These are phyloP conservation scores for Drosophila flavopinicola DNA, from an alignment of 2,888 invertebrate species.

Conservation along the genomic window DNA sequence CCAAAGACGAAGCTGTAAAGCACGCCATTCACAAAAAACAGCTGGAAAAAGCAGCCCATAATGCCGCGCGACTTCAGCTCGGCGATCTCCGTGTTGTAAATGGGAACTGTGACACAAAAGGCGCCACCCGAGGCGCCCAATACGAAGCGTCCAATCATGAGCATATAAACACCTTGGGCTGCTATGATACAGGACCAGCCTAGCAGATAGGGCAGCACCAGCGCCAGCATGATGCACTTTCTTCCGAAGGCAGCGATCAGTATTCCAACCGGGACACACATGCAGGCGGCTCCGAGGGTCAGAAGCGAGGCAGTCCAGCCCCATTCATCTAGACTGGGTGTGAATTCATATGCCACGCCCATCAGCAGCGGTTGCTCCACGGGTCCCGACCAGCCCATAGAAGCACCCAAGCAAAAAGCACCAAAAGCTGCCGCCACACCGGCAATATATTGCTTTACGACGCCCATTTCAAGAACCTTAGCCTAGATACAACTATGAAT, in stretches of 20 bases:
- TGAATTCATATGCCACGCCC: conserved; percentile 79
- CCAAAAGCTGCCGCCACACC: conserved; percentile 49
- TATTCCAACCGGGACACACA: conserved; percentile 89
- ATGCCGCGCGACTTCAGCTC: conserved; percentile 91
- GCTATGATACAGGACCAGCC: conserved; percentile 90
- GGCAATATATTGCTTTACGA: conserved; percentile 49
- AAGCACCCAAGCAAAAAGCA: conserved; percentile 53
- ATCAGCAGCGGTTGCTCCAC: conserved; percentile 7
- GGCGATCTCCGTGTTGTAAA: conserved; percentile 93
- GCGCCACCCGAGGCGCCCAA: conserved; percentile 86
- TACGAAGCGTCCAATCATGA: conserved; percentile 66
- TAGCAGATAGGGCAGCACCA: conserved; percentile 86
- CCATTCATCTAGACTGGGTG: conserved; percentile 85
- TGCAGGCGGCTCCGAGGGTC: conserved; percentile 88
- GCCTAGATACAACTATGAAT: too few relatives aligned
- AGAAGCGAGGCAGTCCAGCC: conserved; percentile 89
- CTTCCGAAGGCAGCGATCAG: conserved; percentile 88
- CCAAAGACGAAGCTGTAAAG: conserved; percentile 89
- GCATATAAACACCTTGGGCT: conserved; percentile 86
- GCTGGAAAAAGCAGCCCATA: conserved; percentile 93
- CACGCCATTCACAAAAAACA: conserved; percentile 92
- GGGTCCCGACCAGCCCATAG: conserved; percentile 66
- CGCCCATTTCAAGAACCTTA: conserved; percentile 8
- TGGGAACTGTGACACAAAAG: conserved; percentile 91
- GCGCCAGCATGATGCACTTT: conserved; percentile 85